phyloP scores from a whole-genome alignment of 2,888 invertebrate species.

The Spilarctia lutea region DNA sequence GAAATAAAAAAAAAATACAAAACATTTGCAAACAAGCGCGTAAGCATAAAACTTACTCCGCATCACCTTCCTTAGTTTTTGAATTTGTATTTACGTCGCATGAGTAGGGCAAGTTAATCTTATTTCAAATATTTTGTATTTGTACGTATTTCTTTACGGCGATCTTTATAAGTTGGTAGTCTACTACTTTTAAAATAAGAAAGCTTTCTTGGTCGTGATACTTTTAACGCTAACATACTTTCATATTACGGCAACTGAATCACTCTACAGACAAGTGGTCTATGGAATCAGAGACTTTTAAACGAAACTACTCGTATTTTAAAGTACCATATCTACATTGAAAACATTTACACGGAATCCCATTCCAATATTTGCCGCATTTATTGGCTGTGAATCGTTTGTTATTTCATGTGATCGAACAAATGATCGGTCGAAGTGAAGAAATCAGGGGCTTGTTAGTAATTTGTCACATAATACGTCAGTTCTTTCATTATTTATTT shows the following conservation, averaged over 20 bases:
- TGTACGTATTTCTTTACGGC: too few species aligned
- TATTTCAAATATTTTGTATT: too few species aligned
- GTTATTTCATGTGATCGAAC: background rate
- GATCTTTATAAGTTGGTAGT: too few species aligned
- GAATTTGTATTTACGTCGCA: too few species aligned
- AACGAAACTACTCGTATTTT: background rate
- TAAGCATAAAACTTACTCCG: too few species aligned
- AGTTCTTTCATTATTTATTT: background rate
- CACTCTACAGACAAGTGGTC: background rate
- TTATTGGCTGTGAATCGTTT: background rate
- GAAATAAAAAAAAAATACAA: too few species aligned
- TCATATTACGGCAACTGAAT: background rate
- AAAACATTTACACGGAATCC: background rate
- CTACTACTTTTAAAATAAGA: too few species aligned
- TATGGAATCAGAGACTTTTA: background rate
- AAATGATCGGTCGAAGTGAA: background rate
- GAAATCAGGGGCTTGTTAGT: background rate
- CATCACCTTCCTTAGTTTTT: too few species aligned
- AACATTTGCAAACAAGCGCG: too few species aligned
- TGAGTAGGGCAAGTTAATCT: too few species aligned
- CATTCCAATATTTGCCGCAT: background rate
- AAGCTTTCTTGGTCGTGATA: background rate
- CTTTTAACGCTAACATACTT: background rate
- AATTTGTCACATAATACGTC: background rate
- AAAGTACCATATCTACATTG: background rate